These are phyloP conservation scores for Darevskia nairensis DNA, from an alignment of 2,797 vertebrate species.

Conservation along the genomic window DNA sequence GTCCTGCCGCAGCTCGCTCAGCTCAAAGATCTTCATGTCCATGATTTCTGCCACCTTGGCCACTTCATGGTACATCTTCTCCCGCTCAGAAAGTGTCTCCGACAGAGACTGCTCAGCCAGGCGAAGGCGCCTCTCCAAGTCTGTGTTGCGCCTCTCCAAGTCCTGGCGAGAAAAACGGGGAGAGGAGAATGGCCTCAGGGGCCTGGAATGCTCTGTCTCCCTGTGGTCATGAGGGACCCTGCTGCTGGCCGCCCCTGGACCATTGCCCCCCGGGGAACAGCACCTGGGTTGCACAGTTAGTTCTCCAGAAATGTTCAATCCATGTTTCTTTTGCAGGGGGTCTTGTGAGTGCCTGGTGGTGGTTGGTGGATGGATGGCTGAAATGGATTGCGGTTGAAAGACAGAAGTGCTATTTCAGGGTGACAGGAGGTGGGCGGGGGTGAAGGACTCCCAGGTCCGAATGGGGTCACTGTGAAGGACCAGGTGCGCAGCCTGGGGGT, in stretches of 20 bases:
- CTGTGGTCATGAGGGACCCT: background rate
- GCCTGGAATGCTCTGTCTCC: background rate
- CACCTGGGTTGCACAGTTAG: background rate
- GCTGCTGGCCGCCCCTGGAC: background rate
- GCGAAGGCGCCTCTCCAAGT: conserved; percentile 87
- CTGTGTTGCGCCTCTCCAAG: conserved; percentile 85
- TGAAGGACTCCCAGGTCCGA: too few species aligned
- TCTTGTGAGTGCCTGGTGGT: too few species aligned
- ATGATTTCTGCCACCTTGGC: conserved; percentile 85
- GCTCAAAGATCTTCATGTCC: conserved; percentile 91
- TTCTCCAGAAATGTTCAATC: too few species aligned
- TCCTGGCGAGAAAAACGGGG: conserved; percentile 74
- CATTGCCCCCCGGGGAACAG: background rate
- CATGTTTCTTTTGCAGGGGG: too few species aligned
- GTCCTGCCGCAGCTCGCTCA: conserved; percentile 89
- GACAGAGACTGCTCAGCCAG: conserved; percentile 84
- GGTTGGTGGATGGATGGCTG: too few species aligned
- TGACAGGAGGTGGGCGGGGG: too few species aligned
- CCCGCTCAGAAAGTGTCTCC: conserved; percentile 79
- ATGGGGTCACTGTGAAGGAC: too few species aligned
- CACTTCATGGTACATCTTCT: conserved; percentile 83
- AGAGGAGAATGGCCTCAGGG: too few species aligned
- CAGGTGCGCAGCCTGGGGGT: too few species aligned
- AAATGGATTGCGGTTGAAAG: too few species aligned
- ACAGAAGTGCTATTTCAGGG: too few species aligned